Conservation (phyloP, 2,888 invertebrate genomes). For the Belgica antarctica region DNA sequence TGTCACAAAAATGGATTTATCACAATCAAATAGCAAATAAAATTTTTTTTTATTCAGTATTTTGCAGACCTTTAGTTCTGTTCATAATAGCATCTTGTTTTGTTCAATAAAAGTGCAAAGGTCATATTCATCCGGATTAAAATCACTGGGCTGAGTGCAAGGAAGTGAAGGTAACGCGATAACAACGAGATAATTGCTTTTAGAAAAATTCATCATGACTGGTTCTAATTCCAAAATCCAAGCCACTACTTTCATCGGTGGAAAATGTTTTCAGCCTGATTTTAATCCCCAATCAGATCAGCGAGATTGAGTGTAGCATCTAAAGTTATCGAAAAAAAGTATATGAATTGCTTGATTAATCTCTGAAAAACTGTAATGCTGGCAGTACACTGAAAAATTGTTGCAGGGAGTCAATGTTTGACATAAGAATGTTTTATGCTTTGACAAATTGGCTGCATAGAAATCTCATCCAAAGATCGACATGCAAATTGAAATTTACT, state of each 20-base stretch:
- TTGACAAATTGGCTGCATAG: no score
- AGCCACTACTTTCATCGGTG: not conserved
- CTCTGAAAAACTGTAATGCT: constrained; percentile 15
- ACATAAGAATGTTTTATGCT: no score
- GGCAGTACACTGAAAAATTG: not conserved
- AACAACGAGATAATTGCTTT: constrained; percentile 39
- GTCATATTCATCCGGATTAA: constrained; percentile 12
- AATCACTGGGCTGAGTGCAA: constrained; percentile 34
- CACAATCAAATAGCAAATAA: constrained; percentile 41
- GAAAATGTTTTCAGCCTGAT: constrained; percentile 16
- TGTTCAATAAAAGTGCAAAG: no score
- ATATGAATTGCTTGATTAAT: constrained; percentile 6
- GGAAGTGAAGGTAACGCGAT: constrained; percentile 38
- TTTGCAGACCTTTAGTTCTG: no score
- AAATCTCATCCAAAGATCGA: no score
- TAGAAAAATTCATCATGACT: constrained; percentile 33
- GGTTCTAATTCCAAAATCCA: not conserved
- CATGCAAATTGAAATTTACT: no score
- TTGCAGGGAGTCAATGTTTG: no score
- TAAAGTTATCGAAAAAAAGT: constrained; percentile 15
- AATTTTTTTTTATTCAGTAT: no score
- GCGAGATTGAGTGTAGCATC: no score
- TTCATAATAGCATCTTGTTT: no score
- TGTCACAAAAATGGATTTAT: constrained; percentile 12
- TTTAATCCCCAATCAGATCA: constrained; percentile 33